A percentile compares a stretch with the other conserved stretches of the same genome.
These are phyloP conservation scores for Microtus oregoni DNA, from an alignment of 2,113 vertebrate genomes.

Conservation along the genomic window DNA sequence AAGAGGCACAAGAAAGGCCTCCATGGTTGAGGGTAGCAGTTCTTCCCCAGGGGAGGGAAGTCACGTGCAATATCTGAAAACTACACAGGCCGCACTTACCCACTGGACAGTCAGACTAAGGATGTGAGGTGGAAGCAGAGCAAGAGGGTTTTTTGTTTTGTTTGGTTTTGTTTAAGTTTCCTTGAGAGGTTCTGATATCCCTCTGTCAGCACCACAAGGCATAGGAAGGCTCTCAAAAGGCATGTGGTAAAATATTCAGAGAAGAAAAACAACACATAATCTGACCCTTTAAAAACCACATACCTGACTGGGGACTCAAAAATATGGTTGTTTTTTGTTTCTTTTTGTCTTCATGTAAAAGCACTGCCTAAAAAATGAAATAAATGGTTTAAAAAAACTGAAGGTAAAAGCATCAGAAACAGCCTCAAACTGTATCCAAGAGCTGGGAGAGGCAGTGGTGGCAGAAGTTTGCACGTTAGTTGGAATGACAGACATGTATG, in stretches of 20 bases:
- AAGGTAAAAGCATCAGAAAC: slow-evolving; percentile 61
- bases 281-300: slow-evolving; percentile 76
- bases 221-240: slow-evolving; percentile 55
- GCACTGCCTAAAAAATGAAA: slow-evolving; percentile 86
- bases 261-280: slow-evolving; percentile 63
- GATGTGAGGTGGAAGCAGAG: neutral
- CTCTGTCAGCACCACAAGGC: slow-evolving; percentile 8
- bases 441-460: slow-evolving; percentile 28
- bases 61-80: neutral
- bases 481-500: slow-evolving; percentile 17
- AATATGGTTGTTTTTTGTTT: slow-evolving; percentile 91
- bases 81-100: neutral
- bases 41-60: neutral
- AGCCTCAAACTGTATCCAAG: slow-evolving; percentile 64
- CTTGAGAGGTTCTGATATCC: slow-evolving; percentile 23
- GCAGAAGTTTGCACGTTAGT: slow-evolving; percentile 42
- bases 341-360: slow-evolving; percentile 91
- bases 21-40: neutral
- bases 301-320: slow-evolving; percentile 94
- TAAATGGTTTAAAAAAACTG: slow-evolving; percentile 67
- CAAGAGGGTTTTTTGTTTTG: neutral
- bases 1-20: neutral
- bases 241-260: slow-evolving; percentile 71
- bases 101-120: neutral
- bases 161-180: neutral